These are phyloP conservation scores for Corythornis cristatus DNA, from an alignment of 2,113 vertebrate genomes.

Conservation along the genomic window DNA sequence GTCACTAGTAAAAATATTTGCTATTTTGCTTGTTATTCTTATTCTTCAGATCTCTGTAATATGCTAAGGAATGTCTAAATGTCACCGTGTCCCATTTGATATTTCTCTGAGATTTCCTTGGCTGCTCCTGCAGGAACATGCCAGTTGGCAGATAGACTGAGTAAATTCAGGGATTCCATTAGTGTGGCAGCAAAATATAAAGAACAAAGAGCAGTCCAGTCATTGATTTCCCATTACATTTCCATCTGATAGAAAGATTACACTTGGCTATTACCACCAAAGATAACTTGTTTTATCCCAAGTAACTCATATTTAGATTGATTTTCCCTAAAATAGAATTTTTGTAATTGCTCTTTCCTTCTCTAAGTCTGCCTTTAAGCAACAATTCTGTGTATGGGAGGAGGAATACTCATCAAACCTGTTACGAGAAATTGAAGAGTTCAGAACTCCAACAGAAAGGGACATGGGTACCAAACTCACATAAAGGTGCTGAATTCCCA, in stretches of 20 bases:
- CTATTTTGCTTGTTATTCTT: background rate
- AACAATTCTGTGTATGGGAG: background rate
- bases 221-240: constrained; percentile 53
- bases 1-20: background rate
- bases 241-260: constrained; percentile 11
- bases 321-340: constrained; percentile 34
- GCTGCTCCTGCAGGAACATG: background rate
- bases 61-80: background rate
- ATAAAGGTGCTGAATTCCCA: background rate
- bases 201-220: background rate
- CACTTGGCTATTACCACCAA: background rate
- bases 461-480: background rate
- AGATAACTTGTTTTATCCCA: constrained; percentile 11
- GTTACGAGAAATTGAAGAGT: background rate
- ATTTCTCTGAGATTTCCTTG: background rate
- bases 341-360: background rate
- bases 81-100: background rate
- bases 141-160: background rate
- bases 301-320: constrained; percentile 16
- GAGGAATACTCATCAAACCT: background rate
- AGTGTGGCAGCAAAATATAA: background rate
- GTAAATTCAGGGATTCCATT: constrained; percentile 7
- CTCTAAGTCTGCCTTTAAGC: background rate
- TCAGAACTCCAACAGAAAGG: background rate
- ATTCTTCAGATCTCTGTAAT: background rate